phyloP scores from a whole-genome alignment of 2,113 vertebrate genomes.

The Synodontis membranacea region DNA sequence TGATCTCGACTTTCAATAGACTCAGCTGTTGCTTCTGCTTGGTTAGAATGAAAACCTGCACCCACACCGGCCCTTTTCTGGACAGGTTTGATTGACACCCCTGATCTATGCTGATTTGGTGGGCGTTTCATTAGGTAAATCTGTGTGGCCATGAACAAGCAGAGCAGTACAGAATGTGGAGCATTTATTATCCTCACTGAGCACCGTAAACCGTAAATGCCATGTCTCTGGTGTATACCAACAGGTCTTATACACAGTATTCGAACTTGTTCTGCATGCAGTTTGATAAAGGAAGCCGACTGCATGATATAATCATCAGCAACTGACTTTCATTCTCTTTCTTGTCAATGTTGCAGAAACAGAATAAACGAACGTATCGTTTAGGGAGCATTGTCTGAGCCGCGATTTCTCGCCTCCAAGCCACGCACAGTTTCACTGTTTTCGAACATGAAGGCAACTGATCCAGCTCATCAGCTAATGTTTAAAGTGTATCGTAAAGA shows the following conservation, averaged over 20 bases:
- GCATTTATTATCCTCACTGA: neutral
- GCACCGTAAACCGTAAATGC: neutral
- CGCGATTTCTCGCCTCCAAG: neutral
- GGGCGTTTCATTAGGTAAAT: neutral
- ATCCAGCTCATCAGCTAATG: neutral
- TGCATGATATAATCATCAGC: neutral
- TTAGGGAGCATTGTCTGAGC: neutral
- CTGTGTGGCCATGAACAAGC: neutral
- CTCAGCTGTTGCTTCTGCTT: neutral
- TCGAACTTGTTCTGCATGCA: neutral
- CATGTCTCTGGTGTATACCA: neutral
- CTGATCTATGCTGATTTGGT: neutral
- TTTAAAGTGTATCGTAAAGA: neutral
- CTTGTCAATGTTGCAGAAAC: neutral
- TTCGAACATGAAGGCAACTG: neutral
- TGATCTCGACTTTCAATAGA: no score
- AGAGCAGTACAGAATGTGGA: neutral
- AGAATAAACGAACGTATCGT: neutral
- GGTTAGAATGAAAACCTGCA: no score
- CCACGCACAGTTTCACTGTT: neutral
- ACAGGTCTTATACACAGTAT: neutral
- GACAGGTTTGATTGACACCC: neutral
- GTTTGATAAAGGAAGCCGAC: neutral
- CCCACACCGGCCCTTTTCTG: neutral
- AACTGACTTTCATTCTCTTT: neutral